Evolutionary conservation across 1,140 invertebrate species (phyloP), one percentile per base, ranked within the genome.

Genomic region (Lordiphosa collinella): DNA sequence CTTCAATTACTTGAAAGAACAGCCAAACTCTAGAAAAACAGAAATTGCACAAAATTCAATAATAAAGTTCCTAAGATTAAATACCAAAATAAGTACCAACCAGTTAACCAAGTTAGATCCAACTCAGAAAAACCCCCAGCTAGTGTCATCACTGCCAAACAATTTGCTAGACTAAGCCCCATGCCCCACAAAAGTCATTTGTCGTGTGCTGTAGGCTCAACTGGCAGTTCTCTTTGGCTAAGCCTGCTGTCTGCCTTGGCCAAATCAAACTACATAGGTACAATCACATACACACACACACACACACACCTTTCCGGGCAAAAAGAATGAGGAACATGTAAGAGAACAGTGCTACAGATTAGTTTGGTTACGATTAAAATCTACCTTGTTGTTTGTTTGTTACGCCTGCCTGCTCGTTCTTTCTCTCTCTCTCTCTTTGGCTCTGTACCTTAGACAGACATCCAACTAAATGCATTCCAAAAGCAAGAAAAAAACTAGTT

Each of bases 401-500:
- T 74, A 69, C 63, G 75, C 75, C 74, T 55, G 29, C 37, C 16
- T 31, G 38, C 12, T 34, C 11, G 13, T n/a, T 41, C 25, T 32
- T 29, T 31, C 31, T 25, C 13, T 12, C 37, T 53, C 44, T 16
- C 31, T 47, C 37, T 29, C 25, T 11, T 14, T 32, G 38, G 11
- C 58, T 46, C 32, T 61, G 48, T 55, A 48, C 40, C 41, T 55
- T 41, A 54, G n/a, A 59, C 41, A 57, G 37, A 50, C n/a, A 59
- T 52, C 54, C 66, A 80, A 80, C 68, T 57, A 18, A 82, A 67
- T 80, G 78, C 76, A 80, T 80, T 80, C 76, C 76, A 80, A 82
- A 80, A 82, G 78, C 78, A 63, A 67, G 51, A 82, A 79, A 51
- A 66, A 65, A 68, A 82, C 76, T 80, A 80, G 76, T 82, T 82